These are phyloP conservation scores for Mythimna ferrago DNA, from an alignment of 2,888 invertebrate genomes.

Conservation along the genomic window DNA sequence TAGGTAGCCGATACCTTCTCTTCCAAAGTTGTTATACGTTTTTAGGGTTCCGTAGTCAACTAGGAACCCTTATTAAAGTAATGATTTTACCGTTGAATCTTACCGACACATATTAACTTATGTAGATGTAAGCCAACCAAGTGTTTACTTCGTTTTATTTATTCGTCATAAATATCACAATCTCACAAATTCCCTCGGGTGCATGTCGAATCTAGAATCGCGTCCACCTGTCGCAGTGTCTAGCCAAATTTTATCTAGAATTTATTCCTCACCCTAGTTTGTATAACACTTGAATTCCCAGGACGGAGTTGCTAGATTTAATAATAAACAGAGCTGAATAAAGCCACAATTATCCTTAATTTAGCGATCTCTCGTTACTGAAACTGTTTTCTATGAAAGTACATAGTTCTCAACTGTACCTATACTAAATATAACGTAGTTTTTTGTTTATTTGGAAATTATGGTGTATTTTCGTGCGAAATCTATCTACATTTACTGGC, in stretches of 20 bases:
- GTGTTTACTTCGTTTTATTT: slow-evolving; percentile 30
- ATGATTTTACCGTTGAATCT: too few species aligned
- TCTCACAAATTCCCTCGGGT: slow-evolving; percentile 36
- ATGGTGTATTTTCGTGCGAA: neutral
- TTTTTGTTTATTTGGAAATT: neutral
- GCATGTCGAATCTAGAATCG: slow-evolving; percentile 42
- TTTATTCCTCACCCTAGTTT: slow-evolving; percentile 40
- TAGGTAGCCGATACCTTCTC: neutral
- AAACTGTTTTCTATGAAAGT: neutral
- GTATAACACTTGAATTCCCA: slow-evolving; percentile 18
- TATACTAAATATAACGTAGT: neutral
- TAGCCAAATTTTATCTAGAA: slow-evolving; percentile 53
- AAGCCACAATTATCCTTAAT: slow-evolving; percentile 4
- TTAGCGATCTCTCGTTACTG: slow-evolving; percentile 9
- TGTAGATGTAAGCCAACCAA: neutral
- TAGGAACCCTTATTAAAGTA: too few species aligned
- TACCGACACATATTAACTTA: neutral
- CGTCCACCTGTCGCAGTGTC: slow-evolving; percentile 53
- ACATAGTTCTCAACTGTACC: neutral
- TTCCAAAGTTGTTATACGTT: too few species aligned
- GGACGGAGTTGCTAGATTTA: slow-evolving; percentile 15
- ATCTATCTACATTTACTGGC: too few species aligned
- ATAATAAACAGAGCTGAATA: slow-evolving; percentile 19
- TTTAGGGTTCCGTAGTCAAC: too few species aligned
- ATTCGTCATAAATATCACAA: slow-evolving; percentile 43